phyloP scores from a whole-genome alignment of 2,888 invertebrate species.

The Pristionchus maxplancki region DNA sequence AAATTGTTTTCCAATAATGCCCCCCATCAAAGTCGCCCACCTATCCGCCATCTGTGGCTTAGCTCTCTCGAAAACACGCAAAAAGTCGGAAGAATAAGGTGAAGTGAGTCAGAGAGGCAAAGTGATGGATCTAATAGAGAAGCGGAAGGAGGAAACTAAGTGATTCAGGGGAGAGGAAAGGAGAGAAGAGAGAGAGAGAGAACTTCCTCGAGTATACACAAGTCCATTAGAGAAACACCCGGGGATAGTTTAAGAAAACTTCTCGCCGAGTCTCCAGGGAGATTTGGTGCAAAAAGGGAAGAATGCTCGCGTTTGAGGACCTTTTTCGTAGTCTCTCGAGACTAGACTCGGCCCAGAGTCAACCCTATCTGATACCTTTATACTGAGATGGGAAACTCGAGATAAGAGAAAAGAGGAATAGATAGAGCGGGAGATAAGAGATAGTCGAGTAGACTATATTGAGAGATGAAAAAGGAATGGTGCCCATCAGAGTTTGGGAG shows the following conservation, averaged over 20 bases:
- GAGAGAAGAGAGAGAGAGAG: background rate
- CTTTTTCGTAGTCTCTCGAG: background rate
- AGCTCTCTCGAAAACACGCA: background rate
- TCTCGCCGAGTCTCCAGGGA: background rate
- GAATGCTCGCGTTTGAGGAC: background rate
- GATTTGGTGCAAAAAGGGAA: background rate
- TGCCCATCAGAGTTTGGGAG: background rate
- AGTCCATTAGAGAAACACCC: no score
- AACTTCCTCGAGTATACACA: background rate
- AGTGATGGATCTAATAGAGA: constrained; percentile 3
- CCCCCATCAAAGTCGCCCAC: no score
- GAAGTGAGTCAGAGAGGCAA: background rate
- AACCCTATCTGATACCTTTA: background rate
- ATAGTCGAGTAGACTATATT: background rate
- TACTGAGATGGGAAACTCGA: background rate
- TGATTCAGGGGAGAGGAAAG: background rate
- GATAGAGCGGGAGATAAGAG: background rate
- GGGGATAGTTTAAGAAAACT: background rate
- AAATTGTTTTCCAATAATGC: background rate
- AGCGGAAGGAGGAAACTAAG: background rate
- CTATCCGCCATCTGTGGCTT: no score
- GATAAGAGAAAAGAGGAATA: background rate
- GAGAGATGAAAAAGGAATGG: background rate
- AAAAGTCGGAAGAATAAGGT: background rate
- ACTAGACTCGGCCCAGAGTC: background rate